Conservation (phyloP, 2,888 invertebrate genomes). For the Euplexia lucipara region DNA sequence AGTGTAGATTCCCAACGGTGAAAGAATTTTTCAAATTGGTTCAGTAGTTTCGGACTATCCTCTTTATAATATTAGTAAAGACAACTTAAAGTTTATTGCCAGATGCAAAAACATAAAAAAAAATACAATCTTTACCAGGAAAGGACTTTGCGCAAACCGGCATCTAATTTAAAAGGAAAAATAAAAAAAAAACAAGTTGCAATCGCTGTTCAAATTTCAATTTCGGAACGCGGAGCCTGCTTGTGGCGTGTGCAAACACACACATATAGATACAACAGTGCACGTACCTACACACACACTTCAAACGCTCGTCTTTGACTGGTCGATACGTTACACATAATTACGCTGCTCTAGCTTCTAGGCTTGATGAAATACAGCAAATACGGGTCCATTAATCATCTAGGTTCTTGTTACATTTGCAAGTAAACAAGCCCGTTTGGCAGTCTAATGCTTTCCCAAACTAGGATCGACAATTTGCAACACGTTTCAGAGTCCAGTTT, state of each 20-base stretch:
- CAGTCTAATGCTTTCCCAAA: constrained; percentile 29
- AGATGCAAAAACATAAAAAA: too few relatives aligned
- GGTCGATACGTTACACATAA: constrained; percentile 49
- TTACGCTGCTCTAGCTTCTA: constrained; percentile 50
- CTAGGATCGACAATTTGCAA: constrained; percentile 4
- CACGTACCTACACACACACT: constrained; percentile 20
- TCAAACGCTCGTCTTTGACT: constrained; percentile 49
- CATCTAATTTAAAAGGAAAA: constrained; percentile 9
- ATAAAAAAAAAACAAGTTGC: constrained; percentile 26
- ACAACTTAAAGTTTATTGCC: too few relatives aligned
- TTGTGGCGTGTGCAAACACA: constrained; percentile 30
- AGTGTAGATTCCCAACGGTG: too few relatives aligned
- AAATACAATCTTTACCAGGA: not conserved
- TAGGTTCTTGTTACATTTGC: constrained; percentile 47
- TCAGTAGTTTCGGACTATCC: too few relatives aligned
- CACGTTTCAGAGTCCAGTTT: not conserved
- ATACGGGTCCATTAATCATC: constrained; percentile 55
- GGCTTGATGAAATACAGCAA: constrained; percentile 55
- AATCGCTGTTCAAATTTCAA: constrained; percentile 49
- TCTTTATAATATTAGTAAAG: too few relatives aligned
- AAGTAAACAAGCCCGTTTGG: constrained; percentile 40
- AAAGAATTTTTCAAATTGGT: too few relatives aligned
- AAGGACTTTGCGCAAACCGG: not conserved
- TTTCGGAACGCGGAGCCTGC: constrained; percentile 36
- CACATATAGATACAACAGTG: constrained; percentile 7